phyloP scores from a whole-genome alignment of 2,797 vertebrate species.

The Tamandua tetradactyla region DNA sequence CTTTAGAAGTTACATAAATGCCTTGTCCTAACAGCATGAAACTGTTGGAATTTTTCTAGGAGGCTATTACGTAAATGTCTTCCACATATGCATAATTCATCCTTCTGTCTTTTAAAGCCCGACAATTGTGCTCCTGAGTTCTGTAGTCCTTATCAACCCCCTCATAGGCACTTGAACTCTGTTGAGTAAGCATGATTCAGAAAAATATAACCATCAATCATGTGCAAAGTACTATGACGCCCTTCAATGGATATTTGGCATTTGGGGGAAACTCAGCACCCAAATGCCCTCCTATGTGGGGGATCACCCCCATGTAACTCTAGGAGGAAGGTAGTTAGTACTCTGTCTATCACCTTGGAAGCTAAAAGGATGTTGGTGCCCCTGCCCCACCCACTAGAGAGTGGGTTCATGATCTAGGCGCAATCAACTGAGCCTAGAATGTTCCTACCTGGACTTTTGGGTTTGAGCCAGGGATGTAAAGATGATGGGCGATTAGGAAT shows the following conservation, averaged over 20 bases:
- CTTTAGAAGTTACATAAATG: constrained; percentile 82
- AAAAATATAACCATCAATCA: not conserved
- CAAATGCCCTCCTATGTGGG: not conserved
- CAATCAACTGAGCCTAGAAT: not conserved
- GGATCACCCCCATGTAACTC: not conserved
- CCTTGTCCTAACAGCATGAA: constrained; percentile 83
- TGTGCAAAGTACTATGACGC: not conserved
- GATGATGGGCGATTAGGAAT: not conserved
- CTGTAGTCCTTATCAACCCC: constrained; percentile 72
- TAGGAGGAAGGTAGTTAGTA: not conserved
- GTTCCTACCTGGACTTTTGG: not conserved
- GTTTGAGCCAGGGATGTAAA: not conserved
- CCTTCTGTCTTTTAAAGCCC: constrained; percentile 79
- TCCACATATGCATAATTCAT: constrained; percentile 77
- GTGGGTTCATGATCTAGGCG: not conserved
- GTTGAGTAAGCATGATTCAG: not conserved
- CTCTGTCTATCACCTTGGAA: not conserved
- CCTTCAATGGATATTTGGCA: not conserved
- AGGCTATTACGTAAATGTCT: constrained; percentile 84
- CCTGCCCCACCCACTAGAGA: not conserved
- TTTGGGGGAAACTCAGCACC: not conserved
- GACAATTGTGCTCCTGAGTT: constrained; percentile 74
- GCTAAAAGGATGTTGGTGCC: not conserved
- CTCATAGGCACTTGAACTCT: not conserved
- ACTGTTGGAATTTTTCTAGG: constrained; percentile 82